A percentile compares a stretch with the other conserved stretches of the same genome.
Conservation (phyloP, 1,140 invertebrate species). For the Phymastichus coffea region DNA sequence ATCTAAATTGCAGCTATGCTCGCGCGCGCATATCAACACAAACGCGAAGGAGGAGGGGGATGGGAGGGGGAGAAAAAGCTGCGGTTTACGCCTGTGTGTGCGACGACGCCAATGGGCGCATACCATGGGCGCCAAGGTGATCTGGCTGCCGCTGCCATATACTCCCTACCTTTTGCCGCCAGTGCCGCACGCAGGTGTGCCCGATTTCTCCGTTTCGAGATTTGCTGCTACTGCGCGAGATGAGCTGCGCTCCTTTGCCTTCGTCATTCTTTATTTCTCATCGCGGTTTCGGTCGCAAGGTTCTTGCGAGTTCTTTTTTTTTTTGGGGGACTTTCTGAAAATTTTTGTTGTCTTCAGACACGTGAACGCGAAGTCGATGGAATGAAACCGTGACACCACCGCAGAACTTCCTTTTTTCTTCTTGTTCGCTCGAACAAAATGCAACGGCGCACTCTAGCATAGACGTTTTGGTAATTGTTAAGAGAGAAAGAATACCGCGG, state of each 20-base stretch:
- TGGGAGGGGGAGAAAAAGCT: conserved; percentile 3
- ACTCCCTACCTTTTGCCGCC: neutral
- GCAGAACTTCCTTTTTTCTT: no score
- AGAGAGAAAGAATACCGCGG: no score
- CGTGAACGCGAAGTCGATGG: no score
- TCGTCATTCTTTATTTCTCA: conserved; percentile 4
- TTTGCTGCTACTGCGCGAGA: conserved; percentile 18
- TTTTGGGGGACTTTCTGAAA: no score
- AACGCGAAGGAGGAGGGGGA: neutral
- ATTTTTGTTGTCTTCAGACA: no score
- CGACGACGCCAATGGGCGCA: conserved; percentile 47
- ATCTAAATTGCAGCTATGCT: no score
- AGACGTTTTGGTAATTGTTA: no score
- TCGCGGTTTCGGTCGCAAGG: neutral
- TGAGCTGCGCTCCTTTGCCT: conserved; percentile 3
- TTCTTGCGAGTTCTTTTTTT: no score
- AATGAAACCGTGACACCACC: no score
- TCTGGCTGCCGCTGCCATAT: conserved; percentile 38
- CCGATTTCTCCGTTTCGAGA: conserved; percentile 11
- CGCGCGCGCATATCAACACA: neutral
- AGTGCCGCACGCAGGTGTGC: neutral
- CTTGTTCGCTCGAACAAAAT: no score
- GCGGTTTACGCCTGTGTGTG: conserved; percentile 42
- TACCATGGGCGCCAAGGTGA: conserved; percentile 54
- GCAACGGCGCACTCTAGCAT: no score